phyloP scores from a whole-genome alignment of 2,113 vertebrate species.

The Erpornis zantholeuca region DNA sequence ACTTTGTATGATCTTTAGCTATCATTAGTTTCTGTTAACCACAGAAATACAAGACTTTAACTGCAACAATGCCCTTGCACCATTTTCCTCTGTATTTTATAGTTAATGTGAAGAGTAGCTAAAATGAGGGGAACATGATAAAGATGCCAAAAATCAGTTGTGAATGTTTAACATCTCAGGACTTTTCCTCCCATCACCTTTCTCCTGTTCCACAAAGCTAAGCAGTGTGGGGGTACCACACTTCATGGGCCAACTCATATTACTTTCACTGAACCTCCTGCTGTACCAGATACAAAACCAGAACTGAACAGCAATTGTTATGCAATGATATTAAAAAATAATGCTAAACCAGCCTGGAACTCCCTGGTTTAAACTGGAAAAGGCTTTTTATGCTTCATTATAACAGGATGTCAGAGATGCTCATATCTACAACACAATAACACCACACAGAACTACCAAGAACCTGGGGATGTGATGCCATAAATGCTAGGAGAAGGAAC shows the following conservation, averaged over 20 bases:
- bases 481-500: accelerated
- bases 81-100: not conserved
- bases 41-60: not conserved
- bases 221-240: not conserved
- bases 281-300: not conserved
- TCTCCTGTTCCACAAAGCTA: not conserved
- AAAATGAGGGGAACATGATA: not conserved
- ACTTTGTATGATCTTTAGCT: not conserved
- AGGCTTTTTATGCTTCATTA: not conserved
- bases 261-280: not conserved
- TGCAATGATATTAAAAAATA: not conserved
- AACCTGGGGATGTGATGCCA: not conserved
- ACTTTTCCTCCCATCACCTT: not conserved
- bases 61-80: not conserved
- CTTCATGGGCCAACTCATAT: not conserved
- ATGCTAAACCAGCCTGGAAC: not conserved
- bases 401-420: not conserved
- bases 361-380: not conserved
- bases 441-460: not conserved
- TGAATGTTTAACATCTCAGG: not conserved
- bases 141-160: not conserved
- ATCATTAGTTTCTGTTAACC: not conserved
- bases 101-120: not conserved
- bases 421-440: not conserved
- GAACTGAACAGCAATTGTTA: not conserved